Evolutionary conservation across 2,113 vertebrate species (phyloP), one percentile per base, ranked within the genome.

Genomic region (Orthonyx spaldingii): DNA sequence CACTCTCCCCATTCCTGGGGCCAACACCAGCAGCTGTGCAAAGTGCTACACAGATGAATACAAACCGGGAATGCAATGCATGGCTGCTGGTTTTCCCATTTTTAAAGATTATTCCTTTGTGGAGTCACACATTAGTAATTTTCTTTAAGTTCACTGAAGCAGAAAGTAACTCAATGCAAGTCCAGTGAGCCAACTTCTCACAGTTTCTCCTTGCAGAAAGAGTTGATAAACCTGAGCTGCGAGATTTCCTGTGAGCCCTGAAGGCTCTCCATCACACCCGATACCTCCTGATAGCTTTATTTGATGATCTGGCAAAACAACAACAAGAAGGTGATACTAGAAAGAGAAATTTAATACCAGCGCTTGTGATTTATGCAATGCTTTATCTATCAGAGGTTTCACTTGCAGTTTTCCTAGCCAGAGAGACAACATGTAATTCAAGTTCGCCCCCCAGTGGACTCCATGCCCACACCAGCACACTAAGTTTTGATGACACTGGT

Each of bases 361-460:
- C 2, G 72, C 75, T 23, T 65, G 78, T 84, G 92, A 93, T 83
- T 96, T 90, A 93, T n/a, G 60, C 94, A 93, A 72, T 16, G 23
- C 3, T 57, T 23, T 18, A 13, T 63, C 46, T 61, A 15, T 18
- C 26, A 46, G n/a, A 80, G 60, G 55, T 93, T 94, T 78, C 71
- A 24, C 44, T 42, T n/a, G 53, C 47, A 46, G 66, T n/a, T 93
- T 44, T 47, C 44, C 47, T 15, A 17, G 24, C 17, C 39, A 16
- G 15, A 92, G 49, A 68, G 9, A 23, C 2, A 37, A 97, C 97
- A 82, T 1, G 13, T 76, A 96, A 96, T 97, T 97, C 91, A 91
- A 82, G 94, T 50, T 84, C 88, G n/a, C 98, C 98, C 98, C 95
- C 98, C 98, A 97, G 98, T 98, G 98, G 98, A 81, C 60, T 27